Conservation (phyloP, 1,140 invertebrate genomes). For the Odontomachus brunneus region DNA sequence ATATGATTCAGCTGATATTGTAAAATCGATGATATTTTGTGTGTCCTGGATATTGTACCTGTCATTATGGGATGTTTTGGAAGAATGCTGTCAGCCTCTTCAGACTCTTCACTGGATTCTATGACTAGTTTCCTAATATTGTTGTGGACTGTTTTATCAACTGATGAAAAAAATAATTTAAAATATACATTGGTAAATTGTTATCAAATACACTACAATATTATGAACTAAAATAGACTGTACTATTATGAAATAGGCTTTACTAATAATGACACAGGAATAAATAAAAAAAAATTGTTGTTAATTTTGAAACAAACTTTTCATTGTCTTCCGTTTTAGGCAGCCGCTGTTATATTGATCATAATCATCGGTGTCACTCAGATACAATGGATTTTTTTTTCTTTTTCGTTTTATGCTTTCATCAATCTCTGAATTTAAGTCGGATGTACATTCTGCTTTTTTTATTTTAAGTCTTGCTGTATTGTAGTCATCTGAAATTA, state of each 20-base stretch:
- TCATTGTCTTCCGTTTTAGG: background rate
- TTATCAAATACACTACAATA: background rate
- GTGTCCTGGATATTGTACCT: too few species aligned
- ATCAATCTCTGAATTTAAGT: slow-evolving; percentile 17
- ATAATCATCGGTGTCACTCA: background rate
- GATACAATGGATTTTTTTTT: background rate
- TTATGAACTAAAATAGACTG: too few species aligned
- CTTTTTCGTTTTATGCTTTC: background rate
- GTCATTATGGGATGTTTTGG: slow-evolving; percentile 1
- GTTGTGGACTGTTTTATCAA: background rate
- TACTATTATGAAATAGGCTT: too few species aligned
- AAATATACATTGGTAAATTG: slow-evolving; percentile 1
- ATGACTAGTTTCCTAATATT: background rate
- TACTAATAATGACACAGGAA: background rate
- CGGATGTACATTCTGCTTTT: slow-evolving; percentile 14
- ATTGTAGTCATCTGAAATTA: slow-evolving; percentile 25
- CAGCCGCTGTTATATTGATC: background rate
- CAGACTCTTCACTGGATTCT: slow-evolving; percentile 4
- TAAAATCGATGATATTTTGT: too few species aligned
- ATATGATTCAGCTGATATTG: too few species aligned
- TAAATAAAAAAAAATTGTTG: background rate
- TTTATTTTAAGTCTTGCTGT: background rate
- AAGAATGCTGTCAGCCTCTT: background rate
- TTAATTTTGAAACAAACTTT: slow-evolving; percentile 15
- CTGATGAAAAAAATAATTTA: slow-evolving; percentile 2